Evolutionary conservation across 2,113 vertebrate species (phyloP).

Genomic region (Probosciger aterrimus): DNA sequence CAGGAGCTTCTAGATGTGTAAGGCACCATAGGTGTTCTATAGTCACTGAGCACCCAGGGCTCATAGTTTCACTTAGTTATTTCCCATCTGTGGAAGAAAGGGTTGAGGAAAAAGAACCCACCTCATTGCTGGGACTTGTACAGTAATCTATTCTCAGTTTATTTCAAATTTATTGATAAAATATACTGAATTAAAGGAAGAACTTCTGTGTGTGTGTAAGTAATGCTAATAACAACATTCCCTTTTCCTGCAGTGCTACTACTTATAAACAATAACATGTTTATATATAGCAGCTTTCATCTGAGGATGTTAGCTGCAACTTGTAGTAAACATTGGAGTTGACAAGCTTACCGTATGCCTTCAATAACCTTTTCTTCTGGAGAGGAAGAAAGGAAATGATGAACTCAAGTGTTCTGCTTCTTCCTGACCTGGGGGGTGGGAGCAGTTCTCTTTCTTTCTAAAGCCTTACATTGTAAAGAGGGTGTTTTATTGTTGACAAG

Average conservation of each 20-base stretch:
- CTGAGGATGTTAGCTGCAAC: not conserved
- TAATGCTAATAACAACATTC: not conserved
- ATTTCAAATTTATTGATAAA: not conserved
- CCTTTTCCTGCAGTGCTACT: not conserved
- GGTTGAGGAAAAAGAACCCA: not conserved
- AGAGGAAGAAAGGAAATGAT: not conserved
- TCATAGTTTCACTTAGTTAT: not conserved
- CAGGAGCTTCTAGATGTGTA: not conserved
- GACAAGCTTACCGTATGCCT: not conserved
- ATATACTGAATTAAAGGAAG: not conserved
- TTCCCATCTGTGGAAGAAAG: not conserved
- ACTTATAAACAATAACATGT: not conserved
- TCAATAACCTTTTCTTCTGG: not conserved
- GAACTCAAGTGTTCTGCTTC: not conserved
- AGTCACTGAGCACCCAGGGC: rapidly evolving
- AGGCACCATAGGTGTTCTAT: too few relatives aligned
- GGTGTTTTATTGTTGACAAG: not conserved
- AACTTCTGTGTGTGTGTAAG: not conserved
- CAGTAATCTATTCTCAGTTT: not conserved
- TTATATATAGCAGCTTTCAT: not conserved
- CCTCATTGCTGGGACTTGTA: not conserved
- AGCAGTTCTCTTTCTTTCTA: not conserved
- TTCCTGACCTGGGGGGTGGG: not conserved
- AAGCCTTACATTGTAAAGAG: not conserved
- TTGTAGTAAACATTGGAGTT: not conserved